Conservation (phyloP, 2,113 vertebrate genomes). For the Vireo altiloquus region DNA sequence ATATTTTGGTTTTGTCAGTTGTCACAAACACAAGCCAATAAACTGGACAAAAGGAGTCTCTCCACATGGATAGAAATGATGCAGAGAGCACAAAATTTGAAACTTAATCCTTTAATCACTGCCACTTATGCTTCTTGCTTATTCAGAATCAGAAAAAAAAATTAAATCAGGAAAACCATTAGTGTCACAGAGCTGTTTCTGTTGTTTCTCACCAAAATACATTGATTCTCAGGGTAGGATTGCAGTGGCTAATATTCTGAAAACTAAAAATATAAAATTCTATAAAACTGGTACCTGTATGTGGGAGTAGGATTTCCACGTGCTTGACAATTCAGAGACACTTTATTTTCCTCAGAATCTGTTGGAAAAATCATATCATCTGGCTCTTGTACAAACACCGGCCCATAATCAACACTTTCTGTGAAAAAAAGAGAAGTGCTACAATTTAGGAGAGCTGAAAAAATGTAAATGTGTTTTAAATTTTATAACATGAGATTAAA, state of each 20-base stretch:
- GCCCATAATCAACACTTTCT: conserved; percentile 92
- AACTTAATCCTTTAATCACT: background rate
- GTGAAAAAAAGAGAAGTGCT: background rate
- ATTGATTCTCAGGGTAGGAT: background rate
- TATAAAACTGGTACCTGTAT: conserved; percentile 82
- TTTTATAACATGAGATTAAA: background rate
- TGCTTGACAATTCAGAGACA: conserved; percentile 88
- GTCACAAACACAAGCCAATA: background rate
- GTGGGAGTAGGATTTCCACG: conserved; percentile 82
- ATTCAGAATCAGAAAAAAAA: background rate
- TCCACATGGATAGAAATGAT: background rate
- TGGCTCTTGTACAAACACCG: conserved; percentile 89
- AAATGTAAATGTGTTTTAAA: background rate
- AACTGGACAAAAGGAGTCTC: background rate
- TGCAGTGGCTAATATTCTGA: background rate
- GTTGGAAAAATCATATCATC: conserved; percentile 86
- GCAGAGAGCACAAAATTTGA: background rate
- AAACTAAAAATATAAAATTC: background rate
- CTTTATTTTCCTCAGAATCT: conserved; percentile 90
- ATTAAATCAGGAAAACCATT: background rate
- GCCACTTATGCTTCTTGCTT: background rate
- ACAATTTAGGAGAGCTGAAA: background rate
- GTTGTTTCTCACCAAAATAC: background rate
- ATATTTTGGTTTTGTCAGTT: background rate
- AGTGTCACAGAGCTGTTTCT: background rate